phyloP scores from a whole-genome alignment of 2,113 vertebrate species.

The Anser brachyrhynchus region DNA sequence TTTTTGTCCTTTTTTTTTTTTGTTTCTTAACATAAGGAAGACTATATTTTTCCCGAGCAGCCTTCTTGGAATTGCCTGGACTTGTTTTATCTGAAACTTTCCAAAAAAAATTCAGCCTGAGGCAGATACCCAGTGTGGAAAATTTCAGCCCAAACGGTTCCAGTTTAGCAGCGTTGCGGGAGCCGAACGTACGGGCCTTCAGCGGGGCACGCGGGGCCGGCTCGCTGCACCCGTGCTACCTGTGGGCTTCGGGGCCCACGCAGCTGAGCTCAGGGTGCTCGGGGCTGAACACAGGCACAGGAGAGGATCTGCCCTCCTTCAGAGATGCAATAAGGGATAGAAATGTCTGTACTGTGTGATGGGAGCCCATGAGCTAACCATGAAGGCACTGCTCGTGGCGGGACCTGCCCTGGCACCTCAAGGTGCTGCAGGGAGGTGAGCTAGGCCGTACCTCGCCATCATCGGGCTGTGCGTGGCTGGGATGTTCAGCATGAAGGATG shows the following conservation, averaged over 20 bases:
- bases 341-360: fast-evolving
- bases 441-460: not conserved
- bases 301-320: not conserved
- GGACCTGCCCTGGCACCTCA: not conserved
- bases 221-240: not conserved
- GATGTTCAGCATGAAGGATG: not conserved
- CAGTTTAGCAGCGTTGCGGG: not conserved
- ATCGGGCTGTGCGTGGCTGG: fast-evolving
- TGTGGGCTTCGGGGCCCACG: not conserved
- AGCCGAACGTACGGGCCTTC: not conserved
- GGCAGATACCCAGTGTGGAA: slow-evolving; percentile 39
- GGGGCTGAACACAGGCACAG: not conserved
- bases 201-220: not conserved
- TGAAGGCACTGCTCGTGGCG: not conserved
- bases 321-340: not conserved
- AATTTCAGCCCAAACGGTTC: slow-evolving; percentile 45
- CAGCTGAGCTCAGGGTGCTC: not conserved
- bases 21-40: not conserved
- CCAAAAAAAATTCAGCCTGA: not conserved
- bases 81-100: not conserved
- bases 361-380: not conserved
- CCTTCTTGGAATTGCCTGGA: slow-evolving; percentile 8
- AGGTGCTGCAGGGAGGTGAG: not conserved
- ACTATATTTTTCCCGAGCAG: not conserved
- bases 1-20: not conserved